Evolutionary conservation across 2,113 vertebrate genomes (phyloP).

Genomic region (Dasypus novemcinctus): DNA sequence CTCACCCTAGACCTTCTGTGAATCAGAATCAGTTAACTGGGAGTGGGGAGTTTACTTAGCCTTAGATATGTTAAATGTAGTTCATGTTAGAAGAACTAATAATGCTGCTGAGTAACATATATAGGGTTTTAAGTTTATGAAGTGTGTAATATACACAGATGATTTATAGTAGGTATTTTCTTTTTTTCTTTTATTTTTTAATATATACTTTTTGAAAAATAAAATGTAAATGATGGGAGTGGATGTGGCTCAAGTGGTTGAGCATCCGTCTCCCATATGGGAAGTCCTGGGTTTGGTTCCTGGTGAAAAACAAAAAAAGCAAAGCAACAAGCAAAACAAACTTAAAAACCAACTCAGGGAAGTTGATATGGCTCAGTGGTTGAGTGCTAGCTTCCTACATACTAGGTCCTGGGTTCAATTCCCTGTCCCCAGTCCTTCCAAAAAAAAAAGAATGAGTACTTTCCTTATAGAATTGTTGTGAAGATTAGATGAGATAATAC

Average conservation of each 20-base stretch:
- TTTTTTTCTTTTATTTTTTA: neutral
- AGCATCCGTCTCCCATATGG: too few relatives aligned
- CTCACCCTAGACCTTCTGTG: neutral
- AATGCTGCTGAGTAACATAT: neutral
- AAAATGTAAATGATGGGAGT: too few relatives aligned
- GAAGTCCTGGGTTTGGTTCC: too few relatives aligned
- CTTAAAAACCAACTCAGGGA: too few relatives aligned
- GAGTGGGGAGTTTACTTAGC: neutral
- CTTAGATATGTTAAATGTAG: neutral
- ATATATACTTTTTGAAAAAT: too few relatives aligned
- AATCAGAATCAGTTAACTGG: neutral
- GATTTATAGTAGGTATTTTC: neutral
- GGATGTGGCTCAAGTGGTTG: too few relatives aligned
- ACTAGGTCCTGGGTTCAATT: too few relatives aligned
- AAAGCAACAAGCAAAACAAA: too few relatives aligned
- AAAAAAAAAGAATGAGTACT: neutral
- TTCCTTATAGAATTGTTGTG: slow-evolving; percentile 1
- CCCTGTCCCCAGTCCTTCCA: too few relatives aligned
- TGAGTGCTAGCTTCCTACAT: too few relatives aligned
- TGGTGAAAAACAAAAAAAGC: too few relatives aligned
- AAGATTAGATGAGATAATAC: slow-evolving; percentile 12
- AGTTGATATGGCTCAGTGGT: too few relatives aligned
- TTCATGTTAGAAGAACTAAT: neutral
- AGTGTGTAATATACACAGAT: neutral
- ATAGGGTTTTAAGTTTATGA: slow-evolving; percentile 18